A percentile compares a stretch with the other conserved stretches of the same genome.
Evolutionary conservation across 2,113 vertebrate species (phyloP).

Genomic region (Phalacrocorax aristotelis): DNA sequence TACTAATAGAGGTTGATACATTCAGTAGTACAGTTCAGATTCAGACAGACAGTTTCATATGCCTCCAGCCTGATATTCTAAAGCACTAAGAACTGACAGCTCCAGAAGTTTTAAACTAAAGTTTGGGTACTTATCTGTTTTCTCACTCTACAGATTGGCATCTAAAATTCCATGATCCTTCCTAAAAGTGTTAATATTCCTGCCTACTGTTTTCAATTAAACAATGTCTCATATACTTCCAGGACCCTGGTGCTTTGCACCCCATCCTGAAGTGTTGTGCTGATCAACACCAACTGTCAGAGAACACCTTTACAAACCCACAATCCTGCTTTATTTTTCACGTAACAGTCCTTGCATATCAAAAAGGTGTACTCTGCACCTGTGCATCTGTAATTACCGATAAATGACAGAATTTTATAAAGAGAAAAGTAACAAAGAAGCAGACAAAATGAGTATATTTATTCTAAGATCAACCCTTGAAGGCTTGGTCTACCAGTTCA

Average conservation of each 20-base stretch:
- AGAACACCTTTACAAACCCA: not conserved
- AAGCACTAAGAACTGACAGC: not conserved
- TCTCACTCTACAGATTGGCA: not conserved
- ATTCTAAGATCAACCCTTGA: not conserved
- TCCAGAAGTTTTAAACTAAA: not conserved
- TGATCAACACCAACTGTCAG: not conserved
- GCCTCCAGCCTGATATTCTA: not conserved
- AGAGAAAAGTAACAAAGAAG: not conserved
- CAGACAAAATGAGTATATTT: not conserved
- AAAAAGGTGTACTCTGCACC: not conserved
- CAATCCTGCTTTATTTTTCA: not conserved
- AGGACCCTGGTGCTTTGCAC: not conserved
- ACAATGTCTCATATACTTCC: not conserved
- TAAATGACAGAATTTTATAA: not conserved
- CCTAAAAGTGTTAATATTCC: not conserved
- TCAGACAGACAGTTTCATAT: not conserved
- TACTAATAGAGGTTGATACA: not conserved
- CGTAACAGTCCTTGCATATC: not conserved
- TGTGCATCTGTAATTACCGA: not conserved
- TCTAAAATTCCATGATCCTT: not conserved
- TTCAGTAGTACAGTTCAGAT: not conserved
- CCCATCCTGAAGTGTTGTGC: not conserved
- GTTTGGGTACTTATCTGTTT: not conserved
- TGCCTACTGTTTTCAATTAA: not conserved
- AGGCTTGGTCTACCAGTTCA: not conserved